phyloP scores from a whole-genome alignment of 2,113 vertebrate genomes.

The Phycodurus eques region DNA sequence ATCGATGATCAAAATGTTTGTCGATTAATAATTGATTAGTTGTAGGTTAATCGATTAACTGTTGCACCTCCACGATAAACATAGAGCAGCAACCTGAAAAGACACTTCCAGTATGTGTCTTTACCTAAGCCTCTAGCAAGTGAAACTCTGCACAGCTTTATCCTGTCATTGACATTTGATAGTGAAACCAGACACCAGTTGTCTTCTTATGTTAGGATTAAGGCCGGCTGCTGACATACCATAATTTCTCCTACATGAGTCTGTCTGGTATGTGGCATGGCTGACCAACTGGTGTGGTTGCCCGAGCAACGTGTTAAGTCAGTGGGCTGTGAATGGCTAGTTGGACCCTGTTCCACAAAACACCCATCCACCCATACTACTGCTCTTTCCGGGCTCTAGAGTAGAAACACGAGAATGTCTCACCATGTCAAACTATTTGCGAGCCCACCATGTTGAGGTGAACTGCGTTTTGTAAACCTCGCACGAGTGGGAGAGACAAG shows the following conservation, averaged over 20 bases:
- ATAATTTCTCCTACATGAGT: slow-evolving; percentile 70
- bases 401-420: slow-evolving; percentile 31
- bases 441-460: slow-evolving; percentile 20
- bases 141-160: slow-evolving; percentile 26
- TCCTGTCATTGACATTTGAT: slow-evolving; percentile 41
- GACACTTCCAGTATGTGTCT: slow-evolving; percentile 18
- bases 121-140: slow-evolving; percentile 29
- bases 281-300: slow-evolving; percentile 64
- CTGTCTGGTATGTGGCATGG: slow-evolving; percentile 72
- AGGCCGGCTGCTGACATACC: slow-evolving; percentile 54
- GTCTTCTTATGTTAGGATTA: slow-evolving; percentile 56
- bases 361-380: slow-evolving; percentile 8
- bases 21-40: no score
- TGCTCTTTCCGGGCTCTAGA: slow-evolving; percentile 39
- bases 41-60: no score
- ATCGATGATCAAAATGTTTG: no score
- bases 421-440: slow-evolving; percentile 20
- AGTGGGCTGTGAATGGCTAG: slow-evolving; percentile 68
- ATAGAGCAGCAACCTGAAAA: no score
- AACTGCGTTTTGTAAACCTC: slow-evolving; percentile 53
- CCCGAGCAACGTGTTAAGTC: slow-evolving; percentile 65
- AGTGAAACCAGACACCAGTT: slow-evolving; percentile 45
- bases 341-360: slow-evolving; percentile 41
- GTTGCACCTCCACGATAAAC: no score
- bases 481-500: slow-evolving; percentile 50